Base-by-base conservation (phyloP, 2,797 vertebrate genomes). In the Acipenser ruthenus region DNA sequence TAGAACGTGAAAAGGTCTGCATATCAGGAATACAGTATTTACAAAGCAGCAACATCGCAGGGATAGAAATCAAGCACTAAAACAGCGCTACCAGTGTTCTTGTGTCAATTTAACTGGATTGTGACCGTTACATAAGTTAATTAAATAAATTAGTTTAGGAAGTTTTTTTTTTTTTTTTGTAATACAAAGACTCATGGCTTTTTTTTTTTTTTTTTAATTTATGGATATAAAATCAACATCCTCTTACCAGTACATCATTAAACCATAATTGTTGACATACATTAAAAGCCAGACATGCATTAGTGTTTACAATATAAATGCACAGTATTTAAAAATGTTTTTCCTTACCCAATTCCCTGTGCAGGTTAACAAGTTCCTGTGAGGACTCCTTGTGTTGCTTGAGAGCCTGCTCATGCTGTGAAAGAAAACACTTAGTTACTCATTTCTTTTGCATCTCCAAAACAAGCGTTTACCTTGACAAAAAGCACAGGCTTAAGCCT, bases 301-400 rank as follows among this genome's bases (percentile, higher is more conserved):
- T 58, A 11, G 12, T n/a, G 1, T 58, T 58, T 58, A n/a, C 4
- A 37, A 37, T 4, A 37, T 37, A 58, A 13, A 58, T 58, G 10
- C 11, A 11, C 7, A n/a, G 15, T 11, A 6, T 15, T 6, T 58
- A 49, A 63, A 8, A 52, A 60, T 64, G 2, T 23, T 8, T 8
- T n/a, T 37, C 76, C 94, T 93, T 89, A 98, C 96, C 93, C 72
- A 98, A 87, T 63, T 97, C 93, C 84, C 88, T 92, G 69, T 81
- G 89, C 69, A 97, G 90, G 79, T 78, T 88, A 72, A 89, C 77
- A 69, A 97, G 88, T 75, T 98, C 95, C 84, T 92, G 87, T 72
- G 92, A 93, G n/a, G 94, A 85, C 67, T 89, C 88, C 77, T 88
- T 91, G 70, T 80, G 80, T 69, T 90, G 92, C 76, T 82, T 90